Evolutionary conservation across 2,888 invertebrate species (phyloP).

Genomic region (Nomada fabriciana): DNA sequence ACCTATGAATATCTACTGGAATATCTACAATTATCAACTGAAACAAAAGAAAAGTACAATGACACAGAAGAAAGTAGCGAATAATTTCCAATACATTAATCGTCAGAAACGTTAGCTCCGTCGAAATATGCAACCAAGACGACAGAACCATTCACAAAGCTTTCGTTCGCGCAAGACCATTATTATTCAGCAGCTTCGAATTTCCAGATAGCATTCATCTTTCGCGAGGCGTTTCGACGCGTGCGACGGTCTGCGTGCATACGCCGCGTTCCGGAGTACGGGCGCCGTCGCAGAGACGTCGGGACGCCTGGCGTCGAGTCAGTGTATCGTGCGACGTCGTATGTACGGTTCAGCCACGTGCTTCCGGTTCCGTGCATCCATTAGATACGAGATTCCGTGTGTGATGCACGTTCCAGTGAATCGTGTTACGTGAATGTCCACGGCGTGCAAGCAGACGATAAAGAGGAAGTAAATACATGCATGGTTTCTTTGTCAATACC

Average conservation of each 20-base stretch:
- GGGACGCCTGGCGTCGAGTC: slow-evolving; percentile 64
- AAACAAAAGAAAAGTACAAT: neutral
- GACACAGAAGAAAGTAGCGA: neutral
- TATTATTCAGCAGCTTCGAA: slow-evolving; percentile 40
- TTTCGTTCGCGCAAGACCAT: slow-evolving; percentile 8
- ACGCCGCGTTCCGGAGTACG: slow-evolving; percentile 46
- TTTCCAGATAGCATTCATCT: slow-evolving; percentile 27
- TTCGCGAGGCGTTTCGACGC: slow-evolving; percentile 22
- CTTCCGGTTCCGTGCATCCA: slow-evolving; percentile 66
- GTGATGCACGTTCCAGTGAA: slow-evolving; percentile 52
- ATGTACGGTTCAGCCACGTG: slow-evolving; percentile 68
- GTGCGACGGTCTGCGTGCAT: slow-evolving; percentile 36
- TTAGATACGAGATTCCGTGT: slow-evolving; percentile 26
- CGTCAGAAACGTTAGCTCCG: neutral
- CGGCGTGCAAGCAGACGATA: slow-evolving; percentile 52
- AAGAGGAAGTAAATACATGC: slow-evolving; percentile 65
- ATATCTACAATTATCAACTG: neutral
- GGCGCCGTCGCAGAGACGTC: slow-evolving; percentile 66
- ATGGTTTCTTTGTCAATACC: neutral
- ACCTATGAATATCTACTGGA: too few species aligned
- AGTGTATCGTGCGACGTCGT: slow-evolving; percentile 75
- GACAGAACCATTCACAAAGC: neutral
- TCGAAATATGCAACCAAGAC: too few species aligned
- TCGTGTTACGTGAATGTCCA: slow-evolving; percentile 67
- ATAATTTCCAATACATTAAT: neutral